Percentiles rank a stretch among this genome's conserved stretches.
Evolutionary conservation across 2,797 vertebrate genomes (phyloP).

Genomic region (Pelochelys cantorii): DNA sequence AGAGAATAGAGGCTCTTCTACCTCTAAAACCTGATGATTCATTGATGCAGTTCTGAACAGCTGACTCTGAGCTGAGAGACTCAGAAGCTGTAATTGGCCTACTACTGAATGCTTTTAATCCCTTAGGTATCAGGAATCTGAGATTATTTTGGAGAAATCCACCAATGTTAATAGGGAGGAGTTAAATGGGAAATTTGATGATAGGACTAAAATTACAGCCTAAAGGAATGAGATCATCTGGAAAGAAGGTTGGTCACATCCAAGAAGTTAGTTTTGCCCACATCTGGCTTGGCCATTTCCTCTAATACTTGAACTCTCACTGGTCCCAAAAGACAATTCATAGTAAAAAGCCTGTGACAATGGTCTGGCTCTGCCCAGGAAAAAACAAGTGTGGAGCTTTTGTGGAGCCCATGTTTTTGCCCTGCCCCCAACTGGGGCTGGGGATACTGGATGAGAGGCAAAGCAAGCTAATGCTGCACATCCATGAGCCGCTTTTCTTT

Average conservation of each 20-base stretch:
- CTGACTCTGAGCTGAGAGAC: not conserved
- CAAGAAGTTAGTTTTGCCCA: not conserved
- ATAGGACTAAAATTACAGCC: not conserved
- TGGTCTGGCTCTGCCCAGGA: not conserved
- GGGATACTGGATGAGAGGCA: not conserved
- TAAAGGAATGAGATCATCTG: not conserved
- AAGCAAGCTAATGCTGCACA: not conserved
- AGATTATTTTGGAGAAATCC: not conserved
- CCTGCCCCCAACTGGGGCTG: not conserved
- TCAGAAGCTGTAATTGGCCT: not conserved
- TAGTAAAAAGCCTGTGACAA: not conserved
- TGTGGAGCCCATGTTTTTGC: not conserved
- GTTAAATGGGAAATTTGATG: not conserved
- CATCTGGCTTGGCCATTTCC: not conserved
- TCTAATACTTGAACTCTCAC: not conserved
- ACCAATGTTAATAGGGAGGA: not conserved
- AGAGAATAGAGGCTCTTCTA: not conserved
- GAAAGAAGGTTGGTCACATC: not conserved
- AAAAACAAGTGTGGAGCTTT: not conserved
- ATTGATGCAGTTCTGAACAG: not conserved
- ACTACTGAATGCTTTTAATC: not conserved
- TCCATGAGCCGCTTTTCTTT: not conserved
- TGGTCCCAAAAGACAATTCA: not conserved
- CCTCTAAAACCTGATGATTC: not conserved
- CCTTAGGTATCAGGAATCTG: not conserved